Conservation (phyloP, 2,113 vertebrate genomes). For the Hystrix cristata region DNA sequence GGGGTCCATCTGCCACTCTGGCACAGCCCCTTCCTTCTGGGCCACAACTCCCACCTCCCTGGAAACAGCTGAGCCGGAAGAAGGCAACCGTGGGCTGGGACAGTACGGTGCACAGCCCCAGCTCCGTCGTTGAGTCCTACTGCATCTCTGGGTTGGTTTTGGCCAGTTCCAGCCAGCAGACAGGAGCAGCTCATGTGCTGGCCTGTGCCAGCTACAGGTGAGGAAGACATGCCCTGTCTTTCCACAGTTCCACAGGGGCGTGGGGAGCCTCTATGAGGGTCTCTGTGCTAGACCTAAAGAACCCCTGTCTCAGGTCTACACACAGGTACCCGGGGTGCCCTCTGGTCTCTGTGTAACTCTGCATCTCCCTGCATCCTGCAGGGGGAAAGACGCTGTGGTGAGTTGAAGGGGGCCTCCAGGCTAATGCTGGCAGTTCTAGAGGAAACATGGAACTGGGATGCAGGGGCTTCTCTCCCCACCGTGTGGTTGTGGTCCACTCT, state of each 20-base stretch:
- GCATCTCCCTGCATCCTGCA: no score
- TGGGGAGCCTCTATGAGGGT: neutral
- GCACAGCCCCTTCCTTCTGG: neutral
- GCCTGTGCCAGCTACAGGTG: neutral
- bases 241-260: neutral
- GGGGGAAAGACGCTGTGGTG: neutral
- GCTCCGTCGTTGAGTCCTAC: neutral
- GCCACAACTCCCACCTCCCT: neutral
- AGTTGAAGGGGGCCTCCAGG: neutral
- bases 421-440: neutral
- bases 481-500: no score
- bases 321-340: fast-evolving
- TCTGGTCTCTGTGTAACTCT: neutral
- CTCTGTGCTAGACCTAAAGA: neutral
- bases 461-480: neutral
- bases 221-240: neutral
- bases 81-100: neutral
- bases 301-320: neutral
- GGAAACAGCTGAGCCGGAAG: neutral
- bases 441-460: neutral
- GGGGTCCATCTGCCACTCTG: slow-evolving; percentile 27
- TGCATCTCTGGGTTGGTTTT: neutral
- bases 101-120: neutral
- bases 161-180: neutral
- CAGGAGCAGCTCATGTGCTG: neutral